Evolutionary conservation across 2,113 vertebrate genomes (phyloP), one percentile per base, ranked within the genome.

Genomic region (Scytalopus superciliaris): DNA sequence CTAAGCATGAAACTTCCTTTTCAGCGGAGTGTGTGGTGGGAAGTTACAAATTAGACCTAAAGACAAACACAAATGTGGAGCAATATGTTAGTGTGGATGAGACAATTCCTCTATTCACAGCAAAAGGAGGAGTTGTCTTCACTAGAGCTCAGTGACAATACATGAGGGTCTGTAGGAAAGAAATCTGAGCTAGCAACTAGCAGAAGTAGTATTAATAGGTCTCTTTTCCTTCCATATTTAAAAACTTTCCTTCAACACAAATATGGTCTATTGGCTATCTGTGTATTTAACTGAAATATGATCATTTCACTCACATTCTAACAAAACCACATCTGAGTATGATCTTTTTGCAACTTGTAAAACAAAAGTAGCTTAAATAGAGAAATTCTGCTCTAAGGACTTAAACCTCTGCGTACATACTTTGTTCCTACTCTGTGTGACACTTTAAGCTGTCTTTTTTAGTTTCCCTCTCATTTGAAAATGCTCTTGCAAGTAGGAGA

Each of bases 401-500:
- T 89, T 91, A 92, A 92, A 84, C 14, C 19, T 83, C 67, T 18
- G 17, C 75, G 63, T 47, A 13, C 24, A 50, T 55, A 57, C 44
- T 88, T 85, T 74, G 27, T 86, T 96, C 52, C 68, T 56, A 81
- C 35, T 28, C 72, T 52, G 7, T 83, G 37, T 75, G 60, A 89
- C 47, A 56, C 44, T 94, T 66, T 16, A 83, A 62, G 42, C 92
- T 90, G 70, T 35, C 16, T 88, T 87, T 87, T 90, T 81, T 35
- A 64, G 50, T 95, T 92, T 83, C 64, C 40, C 37, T 70, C 82
- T 86, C 52, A 86, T 92, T 89, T 86, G n/a, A 70, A 94, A 66
- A 68, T 63, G 77, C 72, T 63, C 72, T 74, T 60, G 39, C 37
- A 78, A 94, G 17, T 56, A n/a, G 55, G 75, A 96, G 56, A 69